Evolutionary conservation across 2,113 vertebrate species (phyloP).

Genomic region (Romanogobio albipinnatus): DNA sequence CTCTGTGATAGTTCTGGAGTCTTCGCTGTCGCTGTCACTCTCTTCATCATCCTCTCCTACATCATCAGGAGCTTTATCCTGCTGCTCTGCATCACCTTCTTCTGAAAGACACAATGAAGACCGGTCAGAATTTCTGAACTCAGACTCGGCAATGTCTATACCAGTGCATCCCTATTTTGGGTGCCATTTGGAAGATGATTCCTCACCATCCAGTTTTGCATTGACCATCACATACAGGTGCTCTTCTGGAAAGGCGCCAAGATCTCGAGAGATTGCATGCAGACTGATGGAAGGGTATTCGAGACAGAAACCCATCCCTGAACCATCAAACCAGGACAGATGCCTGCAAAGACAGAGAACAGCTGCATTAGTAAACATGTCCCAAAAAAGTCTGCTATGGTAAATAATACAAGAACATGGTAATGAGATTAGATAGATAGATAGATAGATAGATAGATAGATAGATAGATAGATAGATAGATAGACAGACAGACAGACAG

Average conservation of each 20-base stretch:
- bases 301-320: conserved; percentile 89
- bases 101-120: conserved; percentile 59
- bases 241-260: conserved; percentile 85
- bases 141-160: background rate
- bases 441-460: too few species aligned
- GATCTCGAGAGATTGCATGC: conserved; percentile 92
- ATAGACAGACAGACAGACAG: background rate
- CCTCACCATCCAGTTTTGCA: conserved; percentile 84
- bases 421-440: background rate
- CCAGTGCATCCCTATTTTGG: background rate
- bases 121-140: background rate
- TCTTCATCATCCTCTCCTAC: conserved; percentile 72
- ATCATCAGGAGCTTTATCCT: conserved; percentile 69
- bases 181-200: background rate
- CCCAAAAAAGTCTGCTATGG: background rate
- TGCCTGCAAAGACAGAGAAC: conserved; percentile 70
- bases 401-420: background rate
- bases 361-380: background rate
- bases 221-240: conserved; percentile 98
- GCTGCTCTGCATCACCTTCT: conserved; percentile 81
- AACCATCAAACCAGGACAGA: conserved; percentile 89
- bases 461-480: too few species aligned
- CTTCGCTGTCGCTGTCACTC: conserved; percentile 71
- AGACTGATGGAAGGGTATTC: conserved; percentile 95
- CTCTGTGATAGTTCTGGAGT: conserved; percentile 84